Percentiles rank a stretch among this genome's conserved stretches.
phyloP scores from a whole-genome alignment of 2,113 vertebrate genomes.

The Scopus umbretta region DNA sequence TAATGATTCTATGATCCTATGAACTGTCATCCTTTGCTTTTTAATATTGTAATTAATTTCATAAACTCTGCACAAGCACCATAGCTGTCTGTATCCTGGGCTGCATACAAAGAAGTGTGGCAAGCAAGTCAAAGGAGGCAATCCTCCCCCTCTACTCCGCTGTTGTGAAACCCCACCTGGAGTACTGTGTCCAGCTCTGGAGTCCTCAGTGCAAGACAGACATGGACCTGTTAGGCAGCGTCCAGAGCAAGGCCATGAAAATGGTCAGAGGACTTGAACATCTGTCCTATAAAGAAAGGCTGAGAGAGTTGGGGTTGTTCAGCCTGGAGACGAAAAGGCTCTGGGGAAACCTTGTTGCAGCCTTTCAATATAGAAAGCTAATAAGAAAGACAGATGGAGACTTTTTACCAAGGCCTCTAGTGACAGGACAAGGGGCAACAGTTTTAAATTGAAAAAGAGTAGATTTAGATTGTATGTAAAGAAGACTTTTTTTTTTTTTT shows the following conservation, averaged over 20 bases:
- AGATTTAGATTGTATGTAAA: not conserved
- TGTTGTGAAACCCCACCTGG: too few species aligned
- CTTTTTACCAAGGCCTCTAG: not conserved
- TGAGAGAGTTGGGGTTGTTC: not conserved
- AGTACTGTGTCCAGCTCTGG: not conserved
- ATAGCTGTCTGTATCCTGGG: too few species aligned
- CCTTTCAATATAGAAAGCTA: not conserved
- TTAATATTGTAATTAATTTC: too few species aligned
- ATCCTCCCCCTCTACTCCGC: not conserved
- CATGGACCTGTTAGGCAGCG: not conserved
- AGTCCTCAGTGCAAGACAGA: not conserved
- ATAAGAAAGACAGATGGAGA: too few species aligned
- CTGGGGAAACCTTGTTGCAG: too few species aligned
- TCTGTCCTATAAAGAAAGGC: not conserved
- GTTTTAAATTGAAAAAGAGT: not conserved
- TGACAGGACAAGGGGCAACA: too few species aligned
- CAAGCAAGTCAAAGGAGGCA: not conserved
- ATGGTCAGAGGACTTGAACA: not conserved
- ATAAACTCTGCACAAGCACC: too few species aligned
- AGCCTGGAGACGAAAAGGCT: not conserved
- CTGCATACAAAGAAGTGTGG: not conserved
- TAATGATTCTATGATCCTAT: too few species aligned
- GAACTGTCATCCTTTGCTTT: too few species aligned
- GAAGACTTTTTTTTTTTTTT: not conserved
- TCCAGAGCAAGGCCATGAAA: not conserved